These are phyloP conservation scores for Loris lydekkerianus DNA, from an alignment of 2,797 vertebrate genomes.

Conservation along the genomic window DNA sequence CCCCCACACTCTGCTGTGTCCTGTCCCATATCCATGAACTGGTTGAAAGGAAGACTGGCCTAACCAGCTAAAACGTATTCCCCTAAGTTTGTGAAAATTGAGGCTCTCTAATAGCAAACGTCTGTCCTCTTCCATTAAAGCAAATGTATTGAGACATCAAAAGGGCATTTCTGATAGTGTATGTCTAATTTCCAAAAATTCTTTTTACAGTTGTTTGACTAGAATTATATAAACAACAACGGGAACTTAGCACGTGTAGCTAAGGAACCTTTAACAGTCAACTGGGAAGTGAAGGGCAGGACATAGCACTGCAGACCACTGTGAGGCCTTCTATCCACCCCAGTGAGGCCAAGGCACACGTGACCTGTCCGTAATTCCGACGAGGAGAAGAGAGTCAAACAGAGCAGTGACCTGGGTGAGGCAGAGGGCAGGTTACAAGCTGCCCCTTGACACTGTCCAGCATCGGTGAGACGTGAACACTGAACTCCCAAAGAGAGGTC, in stretches of 20 bases:
- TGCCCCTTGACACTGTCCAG: neutral
- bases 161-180: too few species aligned
- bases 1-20: too few species aligned
- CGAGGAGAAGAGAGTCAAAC: neutral
- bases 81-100: too few species aligned
- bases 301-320: rapidly evolving
- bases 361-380: neutral
- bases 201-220: neutral
- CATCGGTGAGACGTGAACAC: rapidly evolving
- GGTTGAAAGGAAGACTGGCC: too few species aligned
- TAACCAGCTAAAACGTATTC: too few species aligned
- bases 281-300: neutral
- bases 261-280: rapidly evolving
- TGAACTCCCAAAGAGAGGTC: neutral
- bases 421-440: too few species aligned
- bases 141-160: neutral
- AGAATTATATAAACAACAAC: neutral
- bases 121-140: too few species aligned
- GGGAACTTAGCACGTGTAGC: neutral
- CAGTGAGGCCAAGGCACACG: rapidly evolving
- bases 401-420: rapidly evolving
- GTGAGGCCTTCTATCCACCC: neutral
- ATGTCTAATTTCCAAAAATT: neutral
- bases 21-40: too few species aligned
- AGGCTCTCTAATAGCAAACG: neutral